Evolutionary conservation across 2,888 invertebrate species (phyloP), one percentile per base, ranked within the genome.

Genomic region (Trichogramma evanescens): DNA sequence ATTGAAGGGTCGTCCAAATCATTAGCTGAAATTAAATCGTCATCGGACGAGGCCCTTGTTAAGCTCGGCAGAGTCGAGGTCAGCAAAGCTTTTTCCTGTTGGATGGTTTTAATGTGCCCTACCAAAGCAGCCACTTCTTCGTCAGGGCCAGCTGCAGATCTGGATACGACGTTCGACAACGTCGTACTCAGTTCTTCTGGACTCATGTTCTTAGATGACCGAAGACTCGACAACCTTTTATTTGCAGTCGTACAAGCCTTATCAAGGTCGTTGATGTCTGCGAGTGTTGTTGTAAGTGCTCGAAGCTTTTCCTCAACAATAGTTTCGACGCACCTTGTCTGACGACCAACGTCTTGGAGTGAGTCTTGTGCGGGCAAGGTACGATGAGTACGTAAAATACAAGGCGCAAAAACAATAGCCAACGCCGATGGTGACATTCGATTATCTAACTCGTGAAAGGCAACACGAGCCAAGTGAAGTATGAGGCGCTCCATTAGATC

Each of bases 381-480:
- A 76, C 92, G 89, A 79, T 91, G 91, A 66, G 94, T 92, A 70
- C 95, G 84, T 66, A 96, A 82, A 63, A 96, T 90, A 79, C 95
- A 95, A 53, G 96, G 95, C 50, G 95, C 95, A 80, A 95, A 96
- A 66, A 96, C 93, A 68, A 95, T 94, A 56, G 95, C 93, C 67
- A 96, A 80, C 56, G 93, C 91, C 73, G 91, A 90, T 0, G 94
- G 86, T 59, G 91, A 91, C 96, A 96, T 96, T 67, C 93, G 82
- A 80, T 95, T 96, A 66, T 88, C 89, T 65, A 89, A 85, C 78
- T 95, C 94, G 70, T 91, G 88, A 42, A 89, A 80, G 0, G 94
- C 93, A 13, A 95, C 92, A 71, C 94, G 84, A 44, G 95, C 93
- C 70, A 95, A 80, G 79, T 96, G 96, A 75, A 95, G 95, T 79